Percentiles rank a stretch among this genome's conserved stretches.
These are phyloP conservation scores for Abrostola triplasia DNA, from an alignment of 2,888 invertebrate genomes.

Conservation along the genomic window DNA sequence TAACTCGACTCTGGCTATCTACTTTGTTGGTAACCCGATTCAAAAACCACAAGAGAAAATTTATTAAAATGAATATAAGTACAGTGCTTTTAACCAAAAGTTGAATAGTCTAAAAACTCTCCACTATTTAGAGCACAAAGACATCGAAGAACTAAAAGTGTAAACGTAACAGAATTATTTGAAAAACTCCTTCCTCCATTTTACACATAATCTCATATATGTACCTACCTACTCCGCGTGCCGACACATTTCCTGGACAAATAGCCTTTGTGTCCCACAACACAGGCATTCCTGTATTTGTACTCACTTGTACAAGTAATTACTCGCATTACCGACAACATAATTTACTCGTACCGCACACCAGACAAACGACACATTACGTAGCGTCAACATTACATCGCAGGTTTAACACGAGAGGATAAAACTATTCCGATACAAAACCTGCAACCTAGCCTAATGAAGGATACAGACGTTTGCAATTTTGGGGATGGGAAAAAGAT, in stretches of 20 bases:
- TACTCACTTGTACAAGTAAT: background rate
- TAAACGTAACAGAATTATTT: too few relatives aligned
- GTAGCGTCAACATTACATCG: background rate
- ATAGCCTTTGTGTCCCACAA: background rate
- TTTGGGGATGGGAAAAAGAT: background rate
- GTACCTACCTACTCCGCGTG: background rate
- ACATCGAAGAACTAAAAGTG: too few relatives aligned
- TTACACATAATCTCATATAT: too few relatives aligned
- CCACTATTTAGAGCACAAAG: too few relatives aligned
- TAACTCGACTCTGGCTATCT: too few relatives aligned
- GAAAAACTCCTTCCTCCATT: too few relatives aligned
- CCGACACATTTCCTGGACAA: background rate
- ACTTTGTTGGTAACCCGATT: too few relatives aligned
- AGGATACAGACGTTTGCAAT: background rate
- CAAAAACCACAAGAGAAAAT: too few relatives aligned
- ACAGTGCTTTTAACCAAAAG: too few relatives aligned
- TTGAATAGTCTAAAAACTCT: too few relatives aligned
- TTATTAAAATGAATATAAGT: too few relatives aligned
- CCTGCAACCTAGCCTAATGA: background rate
- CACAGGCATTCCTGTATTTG: background rate
- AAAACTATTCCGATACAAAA: background rate
- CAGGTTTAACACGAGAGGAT: background rate
- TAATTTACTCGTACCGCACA: constrained; percentile 6
- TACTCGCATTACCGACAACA: background rate
- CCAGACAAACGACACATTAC: background rate